These are phyloP conservation scores for Platichthys stellatus DNA, from an alignment of 2,113 vertebrate genomes.

Conservation along the genomic window DNA sequence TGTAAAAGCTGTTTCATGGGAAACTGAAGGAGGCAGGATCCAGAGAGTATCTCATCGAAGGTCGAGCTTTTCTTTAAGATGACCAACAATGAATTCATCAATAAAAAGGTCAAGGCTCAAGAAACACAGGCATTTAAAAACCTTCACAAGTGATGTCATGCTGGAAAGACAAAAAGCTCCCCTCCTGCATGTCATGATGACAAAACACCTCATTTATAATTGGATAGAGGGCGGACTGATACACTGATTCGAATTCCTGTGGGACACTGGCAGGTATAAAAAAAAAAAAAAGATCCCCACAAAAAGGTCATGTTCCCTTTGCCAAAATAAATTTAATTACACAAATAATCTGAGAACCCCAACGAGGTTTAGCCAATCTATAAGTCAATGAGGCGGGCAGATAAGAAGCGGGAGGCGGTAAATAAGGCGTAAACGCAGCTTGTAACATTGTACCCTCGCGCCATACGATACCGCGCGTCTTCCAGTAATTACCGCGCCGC, in stretches of 20 bases:
- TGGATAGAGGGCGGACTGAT: not conserved
- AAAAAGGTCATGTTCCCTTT: slow-evolving; percentile 62
- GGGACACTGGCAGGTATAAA: slow-evolving; percentile 15
- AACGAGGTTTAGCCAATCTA: slow-evolving; percentile 69
- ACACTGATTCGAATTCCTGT: slow-evolving; percentile 22
- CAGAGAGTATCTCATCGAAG: too few relatives aligned
- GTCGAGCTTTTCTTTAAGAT: not conserved
- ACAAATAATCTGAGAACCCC: slow-evolving; percentile 72
- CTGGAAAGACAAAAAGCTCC: not conserved
- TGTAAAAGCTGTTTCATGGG: not conserved
- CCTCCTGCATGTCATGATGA: not conserved
- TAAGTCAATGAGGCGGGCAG: slow-evolving; percentile 60
- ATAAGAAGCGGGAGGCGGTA: slow-evolving; percentile 59
- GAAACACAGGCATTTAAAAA: not conserved
- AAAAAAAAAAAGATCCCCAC: slow-evolving; percentile 39
- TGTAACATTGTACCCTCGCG: slow-evolving; percentile 68
- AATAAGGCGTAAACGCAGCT: slow-evolving; percentile 70
- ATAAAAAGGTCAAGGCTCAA: not conserved
- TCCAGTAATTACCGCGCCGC: slow-evolving; percentile 76
- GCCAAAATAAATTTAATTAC: slow-evolving; percentile 75
- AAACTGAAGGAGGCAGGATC: too few relatives aligned
- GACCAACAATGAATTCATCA: not conserved
- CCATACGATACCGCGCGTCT: slow-evolving; percentile 62
- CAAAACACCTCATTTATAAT: not conserved
- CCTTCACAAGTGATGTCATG: not conserved